Evolutionary conservation across 2,888 invertebrate genomes (phyloP).

Genomic region (Beris morrisii): DNA sequence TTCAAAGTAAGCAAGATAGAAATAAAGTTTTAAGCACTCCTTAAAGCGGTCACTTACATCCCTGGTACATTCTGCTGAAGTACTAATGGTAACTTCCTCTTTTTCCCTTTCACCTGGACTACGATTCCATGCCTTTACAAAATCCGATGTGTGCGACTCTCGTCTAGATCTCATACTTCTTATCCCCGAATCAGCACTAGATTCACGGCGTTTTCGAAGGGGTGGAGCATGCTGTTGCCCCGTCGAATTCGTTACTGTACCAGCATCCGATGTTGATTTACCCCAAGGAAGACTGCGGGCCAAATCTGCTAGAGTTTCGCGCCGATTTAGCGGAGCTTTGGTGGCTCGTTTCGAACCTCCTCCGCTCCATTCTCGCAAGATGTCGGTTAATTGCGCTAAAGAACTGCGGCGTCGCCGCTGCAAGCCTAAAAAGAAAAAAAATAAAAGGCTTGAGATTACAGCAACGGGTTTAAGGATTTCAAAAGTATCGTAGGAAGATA

Average conservation of each 20-base stretch:
- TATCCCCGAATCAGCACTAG: constrained; percentile 84
- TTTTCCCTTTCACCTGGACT: constrained; percentile 58
- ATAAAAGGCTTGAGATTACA: not conserved
- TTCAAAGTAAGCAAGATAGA: constrained; percentile 35
- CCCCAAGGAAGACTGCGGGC: constrained; percentile 85
- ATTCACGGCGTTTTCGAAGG: constrained; percentile 76
- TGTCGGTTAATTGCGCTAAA: constrained; percentile 85
- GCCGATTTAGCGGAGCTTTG: constrained; percentile 73
- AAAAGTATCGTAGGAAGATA: no score
- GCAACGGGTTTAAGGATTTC: no score
- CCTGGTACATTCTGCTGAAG: constrained; percentile 41
- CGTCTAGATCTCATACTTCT: constrained; percentile 74
- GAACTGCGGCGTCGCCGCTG: constrained; percentile 80
- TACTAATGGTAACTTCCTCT: constrained; percentile 39
- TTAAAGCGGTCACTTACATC: constrained; percentile 37
- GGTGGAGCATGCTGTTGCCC: constrained; percentile 59
- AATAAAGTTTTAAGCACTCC: not conserved
- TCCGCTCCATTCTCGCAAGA: constrained; percentile 83
- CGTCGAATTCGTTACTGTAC: constrained; percentile 44
- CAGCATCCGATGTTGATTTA: constrained; percentile 63
- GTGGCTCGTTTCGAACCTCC: constrained; percentile 61
- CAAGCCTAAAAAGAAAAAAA: constrained; percentile 56
- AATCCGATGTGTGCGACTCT: constrained; percentile 74
- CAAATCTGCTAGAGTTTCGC: constrained; percentile 86
- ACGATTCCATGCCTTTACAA: constrained; percentile 71